phyloP scores from a whole-genome alignment of 2,113 vertebrate genomes.

The Puffinus mauretanicus region DNA sequence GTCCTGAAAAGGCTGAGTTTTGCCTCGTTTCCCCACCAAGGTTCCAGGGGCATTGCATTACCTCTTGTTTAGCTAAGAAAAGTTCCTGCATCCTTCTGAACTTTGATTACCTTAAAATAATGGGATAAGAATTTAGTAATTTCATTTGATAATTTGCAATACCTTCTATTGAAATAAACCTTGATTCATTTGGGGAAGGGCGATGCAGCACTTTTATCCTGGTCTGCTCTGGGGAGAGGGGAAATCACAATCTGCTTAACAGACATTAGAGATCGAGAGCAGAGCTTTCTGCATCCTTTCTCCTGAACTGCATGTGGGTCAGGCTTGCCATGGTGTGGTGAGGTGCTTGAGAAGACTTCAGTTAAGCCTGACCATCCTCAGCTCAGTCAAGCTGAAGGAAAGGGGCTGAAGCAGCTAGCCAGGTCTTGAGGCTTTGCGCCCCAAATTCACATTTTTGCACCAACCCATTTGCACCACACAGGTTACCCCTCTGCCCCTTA shows the following conservation, averaged over 20 bases:
- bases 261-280: neutral
- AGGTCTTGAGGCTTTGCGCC: fast-evolving
- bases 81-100: neutral
- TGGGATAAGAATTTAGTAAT: neutral
- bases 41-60: neutral
- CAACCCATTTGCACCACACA: neutral
- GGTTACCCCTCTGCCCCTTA: neutral
- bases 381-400: neutral
- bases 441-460: neutral
- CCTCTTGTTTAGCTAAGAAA: neutral
- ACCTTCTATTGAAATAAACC: neutral
- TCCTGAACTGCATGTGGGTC: neutral
- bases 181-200: neutral
- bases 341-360: neutral
- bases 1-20: neutral
- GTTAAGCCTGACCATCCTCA: neutral
- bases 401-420: neutral
- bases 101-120: neutral
- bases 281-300: neutral
- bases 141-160: neutral
- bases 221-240: neutral
- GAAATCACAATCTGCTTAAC: neutral
- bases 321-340: neutral
- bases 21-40: neutral
- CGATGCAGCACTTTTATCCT: neutral